phyloP scores from a whole-genome alignment of 2,888 invertebrate species.

The Drosophila paranaensis region DNA sequence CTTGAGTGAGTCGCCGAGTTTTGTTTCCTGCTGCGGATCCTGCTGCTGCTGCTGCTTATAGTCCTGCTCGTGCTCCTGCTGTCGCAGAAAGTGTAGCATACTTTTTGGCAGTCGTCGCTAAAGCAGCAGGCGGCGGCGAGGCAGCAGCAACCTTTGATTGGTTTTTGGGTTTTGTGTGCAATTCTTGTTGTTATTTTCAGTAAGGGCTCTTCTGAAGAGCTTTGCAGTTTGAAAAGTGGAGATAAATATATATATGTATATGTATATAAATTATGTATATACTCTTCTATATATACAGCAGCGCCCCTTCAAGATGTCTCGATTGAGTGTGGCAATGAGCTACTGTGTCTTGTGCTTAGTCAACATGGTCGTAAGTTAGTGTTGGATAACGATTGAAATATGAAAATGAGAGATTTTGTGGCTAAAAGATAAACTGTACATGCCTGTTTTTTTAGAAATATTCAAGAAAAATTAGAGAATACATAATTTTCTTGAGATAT shows the following conservation, averaged over 20 bases:
- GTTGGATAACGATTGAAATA: neutral
- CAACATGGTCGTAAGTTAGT: neutral
- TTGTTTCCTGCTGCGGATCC: conserved; percentile 67
- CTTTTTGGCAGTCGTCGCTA: conserved; percentile 63
- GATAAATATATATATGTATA: neutral
- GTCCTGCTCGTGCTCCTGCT: conserved; percentile 5
- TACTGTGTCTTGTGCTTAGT: conserved; percentile 2
- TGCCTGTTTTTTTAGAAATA: no score
- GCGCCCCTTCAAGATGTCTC: conserved; percentile 25
- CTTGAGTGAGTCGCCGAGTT: conserved; percentile 80
- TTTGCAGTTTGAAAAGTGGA: conserved; percentile 23
- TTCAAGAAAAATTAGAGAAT: no score
- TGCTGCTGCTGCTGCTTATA: conserved; percentile 11
- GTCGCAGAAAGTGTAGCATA: conserved; percentile 61
- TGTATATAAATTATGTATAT: neutral
- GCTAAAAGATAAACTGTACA: no score
- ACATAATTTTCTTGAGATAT: no score
- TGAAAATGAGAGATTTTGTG: neutral
- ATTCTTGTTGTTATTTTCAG: conserved; percentile 27
- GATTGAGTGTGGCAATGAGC: conserved; percentile 27
- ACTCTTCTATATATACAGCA: neutral
- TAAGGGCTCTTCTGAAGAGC: conserved; percentile 29
- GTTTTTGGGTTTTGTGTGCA: conserved; percentile 41
- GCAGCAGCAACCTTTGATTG: conserved; percentile 56
- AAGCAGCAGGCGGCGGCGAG: conserved; percentile 22